Evolutionary conservation across 2,113 vertebrate species (phyloP).

Genomic region (Excalfactoria chinensis): DNA sequence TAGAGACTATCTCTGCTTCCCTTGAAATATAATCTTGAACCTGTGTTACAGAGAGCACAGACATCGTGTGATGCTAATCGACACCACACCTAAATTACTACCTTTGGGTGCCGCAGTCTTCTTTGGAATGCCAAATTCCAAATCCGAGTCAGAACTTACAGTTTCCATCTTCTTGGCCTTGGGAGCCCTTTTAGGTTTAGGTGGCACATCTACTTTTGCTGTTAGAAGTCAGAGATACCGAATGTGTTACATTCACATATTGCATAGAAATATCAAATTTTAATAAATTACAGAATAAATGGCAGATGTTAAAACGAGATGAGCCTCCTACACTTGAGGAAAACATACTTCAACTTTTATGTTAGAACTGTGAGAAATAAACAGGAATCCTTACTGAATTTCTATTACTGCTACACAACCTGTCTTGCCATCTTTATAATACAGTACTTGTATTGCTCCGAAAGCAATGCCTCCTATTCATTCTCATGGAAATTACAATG

Average conservation of each 20-base stretch:
- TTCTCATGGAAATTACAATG: background rate
- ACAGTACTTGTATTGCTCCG: background rate
- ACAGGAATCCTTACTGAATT: background rate
- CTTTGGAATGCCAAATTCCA: conserved; percentile 90
- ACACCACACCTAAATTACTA: conserved; percentile 22
- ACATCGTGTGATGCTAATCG: accelerated
- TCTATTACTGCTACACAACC: background rate
- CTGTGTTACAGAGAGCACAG: background rate
- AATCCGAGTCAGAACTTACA: conserved; percentile 93
- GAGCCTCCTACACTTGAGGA: background rate
- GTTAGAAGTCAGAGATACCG: conserved; percentile 55
- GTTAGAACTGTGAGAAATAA: too few species aligned
- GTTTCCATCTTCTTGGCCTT: conserved; percentile 92
- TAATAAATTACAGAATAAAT: background rate
- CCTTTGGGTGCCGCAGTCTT: conserved; percentile 87
- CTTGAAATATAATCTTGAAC: background rate
- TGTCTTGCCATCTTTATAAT: background rate
- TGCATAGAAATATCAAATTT: background rate
- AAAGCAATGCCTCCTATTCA: background rate
- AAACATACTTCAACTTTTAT: too few species aligned
- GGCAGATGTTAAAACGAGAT: background rate
- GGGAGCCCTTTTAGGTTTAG: conserved; percentile 88
- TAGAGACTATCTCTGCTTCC: background rate
- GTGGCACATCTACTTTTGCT: conserved; percentile 84
- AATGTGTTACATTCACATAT: background rate